Evolutionary conservation across 2,797 vertebrate species (phyloP).

Genomic region (Brachymystax lenok): DNA sequence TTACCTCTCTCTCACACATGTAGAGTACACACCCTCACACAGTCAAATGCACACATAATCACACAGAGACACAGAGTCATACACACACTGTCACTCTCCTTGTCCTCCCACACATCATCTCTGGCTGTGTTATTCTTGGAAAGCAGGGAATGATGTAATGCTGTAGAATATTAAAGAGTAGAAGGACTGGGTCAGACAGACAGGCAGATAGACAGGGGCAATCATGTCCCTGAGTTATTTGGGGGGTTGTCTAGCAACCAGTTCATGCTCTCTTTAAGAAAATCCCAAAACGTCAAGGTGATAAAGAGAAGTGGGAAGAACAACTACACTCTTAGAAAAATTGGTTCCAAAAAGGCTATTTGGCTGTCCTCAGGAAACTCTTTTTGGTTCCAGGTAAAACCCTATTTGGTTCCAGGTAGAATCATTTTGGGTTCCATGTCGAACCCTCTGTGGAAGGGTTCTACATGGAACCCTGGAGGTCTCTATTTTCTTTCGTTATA

Average conservation of each 20-base stretch:
- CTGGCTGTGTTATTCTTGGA: slow-evolving; percentile 1
- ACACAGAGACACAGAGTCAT: not conserved
- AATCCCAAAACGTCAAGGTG: slow-evolving; percentile 28
- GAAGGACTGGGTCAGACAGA: not conserved
- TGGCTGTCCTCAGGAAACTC: not conserved
- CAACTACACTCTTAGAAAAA: not conserved
- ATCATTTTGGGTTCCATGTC: too few relatives aligned
- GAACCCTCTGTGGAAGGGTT: too few relatives aligned
- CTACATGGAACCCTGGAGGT: slow-evolving; percentile 39
- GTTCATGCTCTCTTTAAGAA: slow-evolving; percentile 29
- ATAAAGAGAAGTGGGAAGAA: not conserved
- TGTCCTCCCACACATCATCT: not conserved
- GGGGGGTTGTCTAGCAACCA: slow-evolving; percentile 59
- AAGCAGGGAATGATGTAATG: not conserved
- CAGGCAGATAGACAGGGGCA: slow-evolving; percentile 6
- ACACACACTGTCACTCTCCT: not conserved
- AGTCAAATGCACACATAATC: not conserved
- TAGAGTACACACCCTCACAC: slow-evolving; percentile 17
- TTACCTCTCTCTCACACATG: slow-evolving; percentile 23
- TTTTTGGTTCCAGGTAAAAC: too few relatives aligned
- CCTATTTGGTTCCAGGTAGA: not conserved
- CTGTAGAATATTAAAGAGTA: not conserved
- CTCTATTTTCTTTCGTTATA: slow-evolving; percentile 24
- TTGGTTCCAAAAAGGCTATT: too few relatives aligned
- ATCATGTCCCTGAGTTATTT: slow-evolving; percentile 41